Percentiles rank a stretch among this genome's conserved stretches.
phyloP scores from a whole-genome alignment of 2,888 invertebrate genomes.

The Actias luna region DNA sequence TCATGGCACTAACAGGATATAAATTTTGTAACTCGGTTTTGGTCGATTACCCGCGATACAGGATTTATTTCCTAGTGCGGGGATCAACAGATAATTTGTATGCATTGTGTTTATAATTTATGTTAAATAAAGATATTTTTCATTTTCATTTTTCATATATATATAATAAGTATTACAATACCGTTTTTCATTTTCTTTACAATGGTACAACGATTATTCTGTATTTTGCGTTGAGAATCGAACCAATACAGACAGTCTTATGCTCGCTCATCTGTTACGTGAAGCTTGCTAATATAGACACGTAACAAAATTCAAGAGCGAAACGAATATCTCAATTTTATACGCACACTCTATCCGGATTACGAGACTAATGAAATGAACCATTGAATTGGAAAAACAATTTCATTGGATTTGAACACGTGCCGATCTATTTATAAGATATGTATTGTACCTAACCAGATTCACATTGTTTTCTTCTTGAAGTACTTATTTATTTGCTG shows the following conservation, averaged over 20 bases:
- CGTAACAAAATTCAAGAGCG: conserved; percentile 71
- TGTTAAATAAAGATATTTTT: too few relatives aligned
- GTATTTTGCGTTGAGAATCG: conserved; percentile 16
- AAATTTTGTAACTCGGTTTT: too few relatives aligned
- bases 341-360: conserved; percentile 39
- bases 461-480: neutral
- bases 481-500: neutral
- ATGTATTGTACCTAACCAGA: neutral
- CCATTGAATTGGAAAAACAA: conserved; percentile 34
- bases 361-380: conserved; percentile 42
- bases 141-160: too few relatives aligned
- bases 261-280: conserved; percentile 60
- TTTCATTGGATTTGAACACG: conserved; percentile 30
- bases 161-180: too few relatives aligned
- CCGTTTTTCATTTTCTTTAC: conserved; percentile 3
- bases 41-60: too few relatives aligned
- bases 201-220: conserved; percentile 17
- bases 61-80: too few relatives aligned
- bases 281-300: conserved; percentile 60
- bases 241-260: conserved; percentile 27
- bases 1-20: too few relatives aligned
- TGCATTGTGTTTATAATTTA: too few relatives aligned
- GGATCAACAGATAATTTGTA: too few relatives aligned
- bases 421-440: conserved; percentile 21
- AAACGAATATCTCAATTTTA: conserved; percentile 62